Evolutionary conservation across 2,888 invertebrate genomes (phyloP).

Genomic region (Glyphotaelius pellucidus): DNA sequence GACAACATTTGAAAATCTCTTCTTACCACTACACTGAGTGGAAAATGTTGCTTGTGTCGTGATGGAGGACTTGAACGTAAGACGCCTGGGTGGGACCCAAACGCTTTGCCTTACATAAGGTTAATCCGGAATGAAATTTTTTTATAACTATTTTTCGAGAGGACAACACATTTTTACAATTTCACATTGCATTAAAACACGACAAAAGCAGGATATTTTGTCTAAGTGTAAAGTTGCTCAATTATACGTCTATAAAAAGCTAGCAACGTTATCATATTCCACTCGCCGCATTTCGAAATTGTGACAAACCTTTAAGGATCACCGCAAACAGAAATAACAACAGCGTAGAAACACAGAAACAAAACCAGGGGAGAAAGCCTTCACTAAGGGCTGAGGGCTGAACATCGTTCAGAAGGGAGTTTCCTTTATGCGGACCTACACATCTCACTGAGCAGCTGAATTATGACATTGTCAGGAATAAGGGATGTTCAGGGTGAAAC

Average conservation of each 20-base stretch:
- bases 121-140: no score
- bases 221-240: background rate
- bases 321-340: background rate
- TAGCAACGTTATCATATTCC: background rate
- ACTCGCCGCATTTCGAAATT: background rate
- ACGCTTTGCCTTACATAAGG: no score
- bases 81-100: no score
- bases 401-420: background rate
- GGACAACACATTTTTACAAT: no score
- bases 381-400: background rate
- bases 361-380: background rate
- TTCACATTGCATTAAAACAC: no score
- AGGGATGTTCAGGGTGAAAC: constrained; percentile 13
- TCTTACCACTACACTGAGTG: no score
- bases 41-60: no score
- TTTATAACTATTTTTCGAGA: no score
- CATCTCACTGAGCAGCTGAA: constrained; percentile 27
- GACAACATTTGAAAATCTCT: no score
- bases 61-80: no score
- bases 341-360: background rate
- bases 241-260: background rate
- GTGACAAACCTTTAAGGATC: background rate
- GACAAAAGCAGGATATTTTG: background rate
- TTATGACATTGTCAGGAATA: constrained; percentile 40
- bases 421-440: constrained; percentile 42